Evolutionary conservation across 1,140 invertebrate genomes (phyloP).

Genomic region (Drosophila biarmipes): DNA sequence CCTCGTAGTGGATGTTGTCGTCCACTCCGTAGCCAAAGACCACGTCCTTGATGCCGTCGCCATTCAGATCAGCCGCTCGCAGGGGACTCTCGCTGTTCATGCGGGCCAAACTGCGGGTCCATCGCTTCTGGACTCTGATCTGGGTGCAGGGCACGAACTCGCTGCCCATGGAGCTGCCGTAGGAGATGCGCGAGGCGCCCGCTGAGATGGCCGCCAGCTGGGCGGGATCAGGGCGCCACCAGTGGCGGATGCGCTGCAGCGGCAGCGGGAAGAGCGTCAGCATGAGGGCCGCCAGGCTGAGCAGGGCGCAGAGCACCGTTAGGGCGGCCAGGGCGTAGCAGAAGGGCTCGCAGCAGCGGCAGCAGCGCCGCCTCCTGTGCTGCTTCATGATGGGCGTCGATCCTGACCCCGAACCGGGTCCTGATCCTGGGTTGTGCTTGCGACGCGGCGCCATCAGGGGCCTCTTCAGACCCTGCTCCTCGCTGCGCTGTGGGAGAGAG

Average conservation of each 20-base stretch:
- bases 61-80: constrained; percentile 89
- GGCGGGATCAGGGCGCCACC: constrained; percentile 83
- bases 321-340: constrained; percentile 87
- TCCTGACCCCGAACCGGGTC: constrained; percentile 69
- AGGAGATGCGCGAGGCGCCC: constrained; percentile 13
- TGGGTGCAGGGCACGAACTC: constrained; percentile 88
- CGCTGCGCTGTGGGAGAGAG: constrained; percentile 86
- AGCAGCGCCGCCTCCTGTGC: constrained; percentile 85
- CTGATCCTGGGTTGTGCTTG: constrained; percentile 83
- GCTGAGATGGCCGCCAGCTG: constrained; percentile 24
- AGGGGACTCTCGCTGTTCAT: constrained; percentile 91
- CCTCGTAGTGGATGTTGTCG: constrained; percentile 81
- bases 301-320: constrained; percentile 85
- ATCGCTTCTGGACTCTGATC: constrained; percentile 88
- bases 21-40: constrained; percentile 92
- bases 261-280: constrained; percentile 88
- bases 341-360: constrained; percentile 86
- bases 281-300: constrained; percentile 87
- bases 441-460: constrained; percentile 90
- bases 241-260: constrained; percentile 86
- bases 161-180: constrained; percentile 68
- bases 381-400: constrained; percentile 85
- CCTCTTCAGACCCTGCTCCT: constrained; percentile 89
- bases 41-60: constrained; percentile 90
- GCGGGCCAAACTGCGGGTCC: constrained; percentile 90